Evolutionary conservation across 64 coral and sea anemone genomes (phyloP).

Genomic region (Pachyseris speciosa): DNA sequence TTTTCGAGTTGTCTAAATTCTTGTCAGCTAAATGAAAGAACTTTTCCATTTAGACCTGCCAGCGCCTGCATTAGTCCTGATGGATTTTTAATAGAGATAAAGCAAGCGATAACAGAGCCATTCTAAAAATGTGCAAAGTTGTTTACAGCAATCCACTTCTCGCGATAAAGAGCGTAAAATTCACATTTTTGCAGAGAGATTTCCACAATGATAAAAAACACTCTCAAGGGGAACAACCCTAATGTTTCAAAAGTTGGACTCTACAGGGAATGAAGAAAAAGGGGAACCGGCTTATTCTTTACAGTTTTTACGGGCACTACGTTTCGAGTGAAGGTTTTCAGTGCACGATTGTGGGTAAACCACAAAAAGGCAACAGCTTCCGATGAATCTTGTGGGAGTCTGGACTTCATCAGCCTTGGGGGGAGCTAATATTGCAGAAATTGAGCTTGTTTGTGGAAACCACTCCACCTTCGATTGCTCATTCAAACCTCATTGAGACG

Average conservation of each 20-base stretch:
- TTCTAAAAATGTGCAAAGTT: constrained; percentile 52
- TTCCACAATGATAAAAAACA: constrained; percentile 4
- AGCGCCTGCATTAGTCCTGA: not conserved
- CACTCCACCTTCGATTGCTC: constrained; percentile 39
- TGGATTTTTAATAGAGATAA: constrained; percentile 53
- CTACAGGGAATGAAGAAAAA: not conserved
- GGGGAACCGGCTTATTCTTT: not conserved
- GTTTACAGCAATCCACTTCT: constrained; percentile 42
- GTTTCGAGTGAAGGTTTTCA: not conserved
- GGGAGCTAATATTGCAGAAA: constrained; percentile 12
- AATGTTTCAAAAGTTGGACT: not conserved
- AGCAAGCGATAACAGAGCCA: constrained; percentile 34
- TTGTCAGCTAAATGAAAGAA: not conserved
- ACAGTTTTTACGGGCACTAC: not conserved
- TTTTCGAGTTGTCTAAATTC: not conserved
- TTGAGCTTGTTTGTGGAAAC: constrained; percentile 33
- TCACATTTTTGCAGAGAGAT: constrained; percentile 13
- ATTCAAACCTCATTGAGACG: constrained; percentile 51
- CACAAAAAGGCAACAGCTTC: constrained; percentile 23
- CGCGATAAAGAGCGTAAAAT: constrained; percentile 24
- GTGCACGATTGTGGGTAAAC: not conserved
- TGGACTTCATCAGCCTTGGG: constrained; percentile 37
- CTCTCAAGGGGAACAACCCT: not conserved
- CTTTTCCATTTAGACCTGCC: constrained; percentile 19
- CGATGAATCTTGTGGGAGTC: not conserved